Conservation (phyloP, 2,888 invertebrate species). For the Eilema caniola region DNA sequence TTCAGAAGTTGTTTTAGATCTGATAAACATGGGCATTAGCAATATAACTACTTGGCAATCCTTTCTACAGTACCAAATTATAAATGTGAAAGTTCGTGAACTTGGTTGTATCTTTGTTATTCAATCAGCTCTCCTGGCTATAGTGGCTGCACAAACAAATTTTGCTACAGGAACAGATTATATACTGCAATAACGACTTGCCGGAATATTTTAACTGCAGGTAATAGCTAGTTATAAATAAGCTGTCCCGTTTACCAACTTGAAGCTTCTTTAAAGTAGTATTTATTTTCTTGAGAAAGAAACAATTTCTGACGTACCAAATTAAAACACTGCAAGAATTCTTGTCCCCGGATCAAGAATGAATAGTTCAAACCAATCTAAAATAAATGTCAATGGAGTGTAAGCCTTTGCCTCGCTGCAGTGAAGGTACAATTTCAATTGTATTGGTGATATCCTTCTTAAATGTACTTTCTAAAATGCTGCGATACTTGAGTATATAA, state of each 20-base stretch:
- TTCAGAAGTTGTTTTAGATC: no score
- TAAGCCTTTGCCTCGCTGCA: neutral
- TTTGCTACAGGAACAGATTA: no score
- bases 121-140: no score
- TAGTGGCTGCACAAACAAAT: no score
- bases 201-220: no score
- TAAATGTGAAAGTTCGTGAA: no score
- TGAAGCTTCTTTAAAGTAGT: neutral
- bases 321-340: neutral
- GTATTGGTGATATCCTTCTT: neutral
- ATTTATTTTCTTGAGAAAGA: neutral
- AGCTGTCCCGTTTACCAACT: neutral
- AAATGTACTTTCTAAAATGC: neutral
- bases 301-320: slow-evolving; percentile 1
- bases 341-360: slow-evolving; percentile 2
- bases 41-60: no score
- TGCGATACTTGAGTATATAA: neutral
- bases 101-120: no score
- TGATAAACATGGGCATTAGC: no score
- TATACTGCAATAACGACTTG: no score
- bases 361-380: neutral
- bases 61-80: no score
- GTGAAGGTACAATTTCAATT: neutral
- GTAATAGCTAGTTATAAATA: no score
- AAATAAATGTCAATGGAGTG: neutral